These are phyloP conservation scores for Microhierax caerulescens DNA, from an alignment of 2,797 vertebrate species.

Conservation along the genomic window DNA sequence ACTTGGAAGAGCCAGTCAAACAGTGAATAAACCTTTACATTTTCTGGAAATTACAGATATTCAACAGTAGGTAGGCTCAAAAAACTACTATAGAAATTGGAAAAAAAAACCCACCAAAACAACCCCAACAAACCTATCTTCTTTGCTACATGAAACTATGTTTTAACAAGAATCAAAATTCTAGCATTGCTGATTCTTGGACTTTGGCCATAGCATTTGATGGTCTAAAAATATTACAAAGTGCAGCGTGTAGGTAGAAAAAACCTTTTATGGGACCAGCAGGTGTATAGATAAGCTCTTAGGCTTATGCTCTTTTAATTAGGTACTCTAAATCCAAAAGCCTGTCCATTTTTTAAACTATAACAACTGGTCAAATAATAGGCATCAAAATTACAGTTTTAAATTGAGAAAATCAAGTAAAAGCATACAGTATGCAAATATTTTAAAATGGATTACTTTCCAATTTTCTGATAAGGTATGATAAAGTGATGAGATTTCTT, in stretches of 20 bases:
- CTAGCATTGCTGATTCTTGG: not conserved
- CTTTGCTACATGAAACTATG: not conserved
- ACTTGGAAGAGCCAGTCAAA: not conserved
- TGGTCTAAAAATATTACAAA: not conserved
- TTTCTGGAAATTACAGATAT: not conserved
- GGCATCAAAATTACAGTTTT: not conserved
- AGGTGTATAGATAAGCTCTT: not conserved
- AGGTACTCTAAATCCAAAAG: not conserved
- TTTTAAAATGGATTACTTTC: not conserved
- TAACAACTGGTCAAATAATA: not conserved
- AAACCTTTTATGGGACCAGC: not conserved
- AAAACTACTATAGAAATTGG: not conserved
- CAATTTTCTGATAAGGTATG: not conserved
- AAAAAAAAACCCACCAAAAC: too few relatives aligned
- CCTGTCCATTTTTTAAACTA: not conserved
- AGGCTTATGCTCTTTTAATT: not conserved
- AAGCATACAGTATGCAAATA: not conserved
- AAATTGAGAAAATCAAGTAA: not conserved
- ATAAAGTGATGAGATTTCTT: not conserved
- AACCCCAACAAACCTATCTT: not conserved
- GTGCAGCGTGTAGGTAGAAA: not conserved
- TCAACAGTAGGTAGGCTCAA: not conserved
- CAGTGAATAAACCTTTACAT: not conserved
- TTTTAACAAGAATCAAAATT: not conserved
- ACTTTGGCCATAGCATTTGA: not conserved